phyloP scores from a whole-genome alignment of 2,113 vertebrate species.

The Vombatus ursinus region DNA sequence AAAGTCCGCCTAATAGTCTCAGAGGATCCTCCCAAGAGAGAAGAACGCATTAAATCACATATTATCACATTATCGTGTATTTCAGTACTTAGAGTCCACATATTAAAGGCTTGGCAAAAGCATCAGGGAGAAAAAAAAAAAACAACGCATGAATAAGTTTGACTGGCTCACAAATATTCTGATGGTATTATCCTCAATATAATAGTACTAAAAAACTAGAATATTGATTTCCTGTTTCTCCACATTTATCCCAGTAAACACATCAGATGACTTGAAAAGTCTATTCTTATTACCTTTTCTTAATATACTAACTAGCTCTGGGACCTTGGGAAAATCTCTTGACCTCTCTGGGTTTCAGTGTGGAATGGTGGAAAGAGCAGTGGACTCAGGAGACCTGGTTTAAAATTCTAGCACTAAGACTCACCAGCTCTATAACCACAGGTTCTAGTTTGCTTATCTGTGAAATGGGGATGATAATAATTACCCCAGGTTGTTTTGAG shows the following conservation, averaged over 20 bases:
- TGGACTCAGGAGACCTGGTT: background rate
- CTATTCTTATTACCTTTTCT: conserved; percentile 24
- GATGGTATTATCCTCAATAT: conserved; percentile 51
- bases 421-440: background rate
- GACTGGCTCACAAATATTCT: conserved; percentile 50
- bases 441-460: background rate
- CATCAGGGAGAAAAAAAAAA: background rate
- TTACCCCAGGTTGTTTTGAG: background rate
- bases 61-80: conserved; percentile 78
- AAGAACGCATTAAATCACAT: conserved; percentile 78
- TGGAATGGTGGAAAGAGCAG: background rate
- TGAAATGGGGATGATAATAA: background rate
- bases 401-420: background rate
- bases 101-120: conserved; percentile 60
- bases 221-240: conserved; percentile 42
- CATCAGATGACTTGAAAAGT: background rate
- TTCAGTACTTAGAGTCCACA: conserved; percentile 66
- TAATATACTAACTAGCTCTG: conserved; percentile 11
- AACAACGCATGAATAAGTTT: conserved; percentile 16
- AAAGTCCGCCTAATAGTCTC: conserved; percentile 75
- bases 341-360: background rate
- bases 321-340: conserved; percentile 41
- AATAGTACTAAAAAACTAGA: conserved; percentile 7
- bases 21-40: conserved; percentile 67
- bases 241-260: conserved; percentile 51